Conservation (phyloP, 2,797 vertebrate species). For the Cygnus olor region DNA sequence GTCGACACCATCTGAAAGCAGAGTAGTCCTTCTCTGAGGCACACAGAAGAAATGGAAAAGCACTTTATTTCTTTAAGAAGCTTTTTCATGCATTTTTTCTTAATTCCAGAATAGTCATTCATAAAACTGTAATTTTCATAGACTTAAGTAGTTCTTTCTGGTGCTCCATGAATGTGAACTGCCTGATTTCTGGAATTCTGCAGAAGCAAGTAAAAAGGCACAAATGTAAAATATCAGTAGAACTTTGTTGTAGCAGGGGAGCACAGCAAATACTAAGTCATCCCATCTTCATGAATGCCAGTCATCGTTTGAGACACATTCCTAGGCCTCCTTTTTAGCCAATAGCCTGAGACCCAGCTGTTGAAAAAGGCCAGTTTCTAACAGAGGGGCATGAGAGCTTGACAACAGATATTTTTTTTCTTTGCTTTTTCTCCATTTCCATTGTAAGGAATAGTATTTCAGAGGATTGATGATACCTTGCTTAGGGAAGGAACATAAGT, state of each 20-base stretch:
- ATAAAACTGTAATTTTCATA: not conserved
- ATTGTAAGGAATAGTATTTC: not conserved
- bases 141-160: not conserved
- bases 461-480: not conserved
- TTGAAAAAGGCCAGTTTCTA: not conserved
- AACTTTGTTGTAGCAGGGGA: not conserved
- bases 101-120: not conserved
- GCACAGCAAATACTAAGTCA: not conserved
- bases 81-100: not conserved
- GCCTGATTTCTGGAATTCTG: not conserved
- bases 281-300: not conserved
- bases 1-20: not conserved
- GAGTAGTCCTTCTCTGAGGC: conserved; percentile 34
- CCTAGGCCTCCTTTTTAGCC: not conserved
- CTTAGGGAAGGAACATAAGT: not conserved
- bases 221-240: not conserved
- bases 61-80: not conserved
- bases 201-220: not conserved
- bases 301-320: not conserved
- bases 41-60: conserved; percentile 54
- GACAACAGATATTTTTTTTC: not conserved
- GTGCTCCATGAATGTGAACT: not conserved
- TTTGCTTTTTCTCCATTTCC: not conserved
- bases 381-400: not conserved
- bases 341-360: not conserved